Evolutionary conservation across 2,797 vertebrate genomes (phyloP), one percentile per base, ranked within the genome.

Genomic region (Liasis olivaceus): DNA sequence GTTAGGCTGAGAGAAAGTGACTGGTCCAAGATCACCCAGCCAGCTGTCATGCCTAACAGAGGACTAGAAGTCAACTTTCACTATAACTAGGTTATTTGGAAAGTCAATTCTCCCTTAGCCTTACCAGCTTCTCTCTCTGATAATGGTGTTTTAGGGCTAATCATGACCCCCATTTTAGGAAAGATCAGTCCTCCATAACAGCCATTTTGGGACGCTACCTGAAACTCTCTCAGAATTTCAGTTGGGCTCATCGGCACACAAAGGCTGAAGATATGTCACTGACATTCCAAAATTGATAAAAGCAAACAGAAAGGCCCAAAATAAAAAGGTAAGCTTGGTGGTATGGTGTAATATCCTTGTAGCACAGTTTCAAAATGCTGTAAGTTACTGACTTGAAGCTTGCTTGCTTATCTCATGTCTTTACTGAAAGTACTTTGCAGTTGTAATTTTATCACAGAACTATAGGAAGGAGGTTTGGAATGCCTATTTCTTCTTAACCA

Each of bases 401-500:
- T 0, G 0, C 59, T 91, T 93, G 85, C 85, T 95, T 95, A 92
- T 92, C 93, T 94, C 89, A 66, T 63, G 95, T 93, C 51, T 26
- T 87, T 89, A 94, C 54, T 92, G 88, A 85, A 51, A 66, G 90
- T 91, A 94, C 36, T 47, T 0, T 2, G 14, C 11, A 69, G 17
- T 89, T 77, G 85, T 91, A 69, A 92, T 93, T 96, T 96, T 64
- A 63, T n/a, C 92, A 93, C 14, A 92, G 94, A 93, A 87, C 92
- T 94, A 89, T 91, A 94, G 92, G 89, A 92, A 94, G 90, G 69
- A 26, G 85, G 85, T 93, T 77, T 64, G 26, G 47, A 96, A 95
- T 94, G 91, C 87, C 69, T 36, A 93, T 93, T 95, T 93, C 93
- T 96, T 92, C 93, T 95, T 95, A 93, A 95, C 95, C 94, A 95